phyloP scores from a whole-genome alignment of 2,888 invertebrate genomes.

The Cerastoderma edule region DNA sequence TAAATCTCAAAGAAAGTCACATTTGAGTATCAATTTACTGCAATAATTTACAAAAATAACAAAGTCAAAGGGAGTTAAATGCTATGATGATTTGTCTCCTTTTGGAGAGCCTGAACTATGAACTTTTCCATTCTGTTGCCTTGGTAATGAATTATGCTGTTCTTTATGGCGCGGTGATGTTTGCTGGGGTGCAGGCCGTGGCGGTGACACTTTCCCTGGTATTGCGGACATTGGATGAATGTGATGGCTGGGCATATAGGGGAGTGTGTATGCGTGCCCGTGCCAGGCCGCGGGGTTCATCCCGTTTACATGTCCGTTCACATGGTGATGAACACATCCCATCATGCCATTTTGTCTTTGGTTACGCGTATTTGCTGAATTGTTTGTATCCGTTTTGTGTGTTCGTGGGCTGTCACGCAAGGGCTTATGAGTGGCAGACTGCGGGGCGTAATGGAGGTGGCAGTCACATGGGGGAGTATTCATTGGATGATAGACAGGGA shows the following conservation, averaged over 20 bases:
- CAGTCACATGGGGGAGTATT: conserved; percentile 60
- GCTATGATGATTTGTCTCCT: conserved; percentile 21
- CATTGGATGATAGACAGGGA: conserved; percentile 57
- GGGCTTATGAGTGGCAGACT: conserved; percentile 29
- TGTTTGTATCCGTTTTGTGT: conserved; percentile 39
- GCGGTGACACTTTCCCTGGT: conserved; percentile 36
- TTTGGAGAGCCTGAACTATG: conserved; percentile 20
- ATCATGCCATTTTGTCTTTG: conserved; percentile 54
- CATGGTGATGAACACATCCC: conserved; percentile 55
- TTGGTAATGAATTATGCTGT: conserved; percentile 18
- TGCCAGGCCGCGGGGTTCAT: conserved; percentile 50
- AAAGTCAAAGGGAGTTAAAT: neutral
- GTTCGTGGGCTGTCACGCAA: conserved; percentile 37
- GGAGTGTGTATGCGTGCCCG: conserved; percentile 57
- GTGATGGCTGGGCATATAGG: conserved; percentile 49
- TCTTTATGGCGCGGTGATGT: conserved; percentile 30
- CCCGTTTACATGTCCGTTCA: conserved; percentile 27
- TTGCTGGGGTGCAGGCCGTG: conserved; percentile 18
- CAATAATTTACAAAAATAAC: neutral
- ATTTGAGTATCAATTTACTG: neutral
- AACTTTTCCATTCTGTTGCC: conserved; percentile 19
- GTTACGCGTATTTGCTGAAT: conserved; percentile 42
- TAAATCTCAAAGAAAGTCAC: neutral
- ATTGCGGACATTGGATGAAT: conserved; percentile 34
- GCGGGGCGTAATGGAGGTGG: conserved; percentile 46